phyloP scores from a whole-genome alignment of 1,140 invertebrate species.

The Orussus abietinus region DNA sequence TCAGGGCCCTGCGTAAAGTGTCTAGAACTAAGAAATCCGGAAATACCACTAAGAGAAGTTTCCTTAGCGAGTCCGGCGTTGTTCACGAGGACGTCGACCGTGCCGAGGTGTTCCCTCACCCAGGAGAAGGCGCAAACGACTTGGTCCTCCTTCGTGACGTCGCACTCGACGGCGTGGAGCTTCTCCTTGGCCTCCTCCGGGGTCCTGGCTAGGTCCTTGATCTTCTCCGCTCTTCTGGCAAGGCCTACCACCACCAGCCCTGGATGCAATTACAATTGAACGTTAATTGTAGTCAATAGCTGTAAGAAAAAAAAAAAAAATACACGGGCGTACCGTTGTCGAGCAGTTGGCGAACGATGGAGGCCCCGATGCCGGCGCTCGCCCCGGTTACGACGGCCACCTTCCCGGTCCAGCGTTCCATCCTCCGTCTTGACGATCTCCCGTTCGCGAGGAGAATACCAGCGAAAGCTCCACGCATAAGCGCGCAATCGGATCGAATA shows the following conservation, averaged over 20 bases:
- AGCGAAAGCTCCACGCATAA: too few species aligned
- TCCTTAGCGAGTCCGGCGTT: conserved; percentile 59
- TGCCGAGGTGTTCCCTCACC: conserved; percentile 57
- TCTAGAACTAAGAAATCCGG: conserved; percentile 1
- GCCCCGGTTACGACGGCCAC: conserved; percentile 58
- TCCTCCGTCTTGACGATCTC: too few species aligned
- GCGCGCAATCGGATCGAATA: too few species aligned
- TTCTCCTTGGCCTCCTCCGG: conserved; percentile 29
- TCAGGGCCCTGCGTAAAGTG: too few species aligned
- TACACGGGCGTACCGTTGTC: background rate
- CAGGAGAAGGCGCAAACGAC: conserved; percentile 60
- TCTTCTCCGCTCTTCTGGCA: conserved; percentile 52
- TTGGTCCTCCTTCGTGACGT: conserved; percentile 61
- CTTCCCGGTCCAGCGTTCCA: conserved; percentile 56
- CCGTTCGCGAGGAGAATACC: too few species aligned
- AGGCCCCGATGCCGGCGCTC: conserved; percentile 57
- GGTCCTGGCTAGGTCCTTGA: conserved; percentile 36
- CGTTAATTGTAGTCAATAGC: background rate
- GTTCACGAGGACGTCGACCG: conserved; percentile 66
- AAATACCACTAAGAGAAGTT: conserved; percentile 26
- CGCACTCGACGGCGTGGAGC: conserved; percentile 53
- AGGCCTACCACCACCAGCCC: conserved; percentile 61
- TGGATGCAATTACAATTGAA: conserved; percentile 9
- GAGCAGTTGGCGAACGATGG: conserved; percentile 25
- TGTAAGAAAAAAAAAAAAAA: background rate